Percentiles rank a stretch among this genome's conserved stretches.
phyloP scores from a whole-genome alignment of 2,888 invertebrate species.

The Agonum fuliginosum region DNA sequence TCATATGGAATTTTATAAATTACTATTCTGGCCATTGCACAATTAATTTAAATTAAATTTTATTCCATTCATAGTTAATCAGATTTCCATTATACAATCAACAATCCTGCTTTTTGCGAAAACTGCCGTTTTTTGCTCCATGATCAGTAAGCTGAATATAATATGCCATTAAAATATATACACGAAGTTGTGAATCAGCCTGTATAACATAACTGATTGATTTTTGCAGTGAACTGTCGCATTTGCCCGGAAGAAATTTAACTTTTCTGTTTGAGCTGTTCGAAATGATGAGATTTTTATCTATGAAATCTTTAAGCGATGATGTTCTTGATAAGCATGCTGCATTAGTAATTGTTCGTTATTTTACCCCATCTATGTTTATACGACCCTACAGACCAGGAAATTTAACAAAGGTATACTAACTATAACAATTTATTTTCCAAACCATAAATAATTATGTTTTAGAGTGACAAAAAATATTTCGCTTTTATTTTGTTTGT shows the following conservation, averaged over 20 bases:
- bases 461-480: conserved; percentile 58
- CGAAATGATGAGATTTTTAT: conserved; percentile 56
- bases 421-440: neutral
- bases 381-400: conserved; percentile 60
- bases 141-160: no score
- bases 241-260: conserved; percentile 58
- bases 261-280: conserved; percentile 57
- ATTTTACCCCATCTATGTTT: conserved; percentile 60
- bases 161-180: no score
- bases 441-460: neutral
- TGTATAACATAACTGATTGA: neutral
- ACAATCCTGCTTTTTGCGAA: no score
- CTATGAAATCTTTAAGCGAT: conserved; percentile 48
- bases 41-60: no score
- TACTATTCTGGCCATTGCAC: no score
- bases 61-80: no score
- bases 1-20: no score
- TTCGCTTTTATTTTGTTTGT: conserved; percentile 58
- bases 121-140: no score
- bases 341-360: conserved; percentile 58
- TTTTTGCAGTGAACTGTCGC: conserved; percentile 59
- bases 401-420: conserved; percentile 54
- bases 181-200: no score
- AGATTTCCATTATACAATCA: no score
- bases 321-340: conserved; percentile 59